Conservation (phyloP, 2,113 vertebrate genomes). For the Todiramphus saurophagus region DNA sequence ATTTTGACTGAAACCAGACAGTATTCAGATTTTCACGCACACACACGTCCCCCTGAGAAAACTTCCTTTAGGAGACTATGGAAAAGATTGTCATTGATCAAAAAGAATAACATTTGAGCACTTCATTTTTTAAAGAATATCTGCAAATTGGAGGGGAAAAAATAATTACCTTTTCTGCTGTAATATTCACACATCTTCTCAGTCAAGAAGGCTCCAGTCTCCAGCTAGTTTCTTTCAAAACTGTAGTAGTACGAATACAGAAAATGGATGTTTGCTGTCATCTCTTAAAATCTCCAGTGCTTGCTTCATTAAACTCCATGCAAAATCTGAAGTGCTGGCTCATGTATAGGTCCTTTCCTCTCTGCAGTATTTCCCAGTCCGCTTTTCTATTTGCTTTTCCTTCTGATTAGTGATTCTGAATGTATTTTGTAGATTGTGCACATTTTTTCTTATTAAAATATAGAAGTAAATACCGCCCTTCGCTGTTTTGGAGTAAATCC, state of each 20-base stretch:
- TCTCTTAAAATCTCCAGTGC: not conserved
- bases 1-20: not conserved
- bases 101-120: not conserved
- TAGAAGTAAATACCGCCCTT: constrained; percentile 36
- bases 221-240: not conserved
- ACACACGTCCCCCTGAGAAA: rapidly evolving
- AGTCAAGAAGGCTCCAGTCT: not conserved
- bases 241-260: not conserved
- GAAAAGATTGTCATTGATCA: not conserved
- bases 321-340: not conserved
- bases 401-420: constrained; percentile 22
- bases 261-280: constrained; percentile 32
- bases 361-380: not conserved
- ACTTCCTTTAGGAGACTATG: not conserved
- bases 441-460: constrained; percentile 47
- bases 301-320: constrained; percentile 36
- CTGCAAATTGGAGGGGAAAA: not conserved
- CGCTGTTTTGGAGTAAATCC: constrained; percentile 36
- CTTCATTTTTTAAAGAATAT: not conserved
- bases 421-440: constrained; percentile 9
- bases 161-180: not conserved
- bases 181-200: not conserved
- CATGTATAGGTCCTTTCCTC: not conserved
- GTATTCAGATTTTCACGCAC: not conserved
- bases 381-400: constrained; percentile 12